These are phyloP conservation scores for Sialia sialis DNA, from an alignment of 2,113 vertebrate species.

Conservation along the genomic window DNA sequence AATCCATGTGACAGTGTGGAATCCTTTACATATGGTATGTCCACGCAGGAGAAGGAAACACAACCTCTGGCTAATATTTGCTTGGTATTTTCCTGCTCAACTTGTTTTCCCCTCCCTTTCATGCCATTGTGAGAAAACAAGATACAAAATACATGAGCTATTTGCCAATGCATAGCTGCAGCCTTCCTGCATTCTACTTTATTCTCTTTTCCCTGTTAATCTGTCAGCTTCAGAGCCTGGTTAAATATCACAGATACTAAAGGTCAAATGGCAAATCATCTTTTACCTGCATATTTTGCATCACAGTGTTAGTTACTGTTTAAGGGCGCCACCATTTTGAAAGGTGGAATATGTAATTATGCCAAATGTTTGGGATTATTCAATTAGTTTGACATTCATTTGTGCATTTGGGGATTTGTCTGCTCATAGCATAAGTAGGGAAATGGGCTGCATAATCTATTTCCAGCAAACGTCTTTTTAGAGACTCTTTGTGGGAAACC, in stretches of 20 bases:
- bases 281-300: neutral
- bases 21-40: rapidly evolving
- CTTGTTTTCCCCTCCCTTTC: neutral
- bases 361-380: slow-evolving; percentile 14
- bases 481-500: neutral
- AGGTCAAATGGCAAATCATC: slow-evolving; percentile 13
- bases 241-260: slow-evolving; percentile 8
- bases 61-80: neutral
- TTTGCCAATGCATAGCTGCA: neutral
- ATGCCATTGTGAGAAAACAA: neutral
- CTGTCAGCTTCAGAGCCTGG: neutral
- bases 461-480: slow-evolving; percentile 21
- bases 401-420: slow-evolving; percentile 5
- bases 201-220: neutral
- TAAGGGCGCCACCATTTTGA: neutral
- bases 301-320: neutral
- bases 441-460: slow-evolving; percentile 10
- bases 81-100: neutral
- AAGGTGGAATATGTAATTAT: slow-evolving; percentile 12
- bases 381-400: neutral
- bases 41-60: neutral
- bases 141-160: neutral
- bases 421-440: neutral
- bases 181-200: neutral
- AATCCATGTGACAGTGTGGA: neutral